Base-by-base conservation (phyloP, 2,113 vertebrate species). In the Prolemur simus region DNA sequence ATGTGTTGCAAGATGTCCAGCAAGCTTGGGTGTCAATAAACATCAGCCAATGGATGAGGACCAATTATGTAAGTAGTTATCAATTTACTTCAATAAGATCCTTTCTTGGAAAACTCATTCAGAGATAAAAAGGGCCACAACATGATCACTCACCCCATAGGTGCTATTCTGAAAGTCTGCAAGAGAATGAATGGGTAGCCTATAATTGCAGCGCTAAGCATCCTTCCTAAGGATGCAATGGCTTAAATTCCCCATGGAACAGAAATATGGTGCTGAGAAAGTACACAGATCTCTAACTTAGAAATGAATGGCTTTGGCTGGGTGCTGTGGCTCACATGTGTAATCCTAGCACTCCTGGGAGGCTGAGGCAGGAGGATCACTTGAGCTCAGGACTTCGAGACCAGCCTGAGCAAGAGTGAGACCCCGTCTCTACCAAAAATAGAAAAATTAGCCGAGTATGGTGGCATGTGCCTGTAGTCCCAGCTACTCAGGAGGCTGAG, bases 31-130 rank as follows among this genome's bases (percentile, higher is more conserved):
- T 18, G 32, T 71, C 39, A 52, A 56, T 68, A 95, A 47, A 32
- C 42, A 89, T 66, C 89, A 56, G 63, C 11, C 63, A 66, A 37
- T 37, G 49, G 64, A 74, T 74, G 42, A 64, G n/a, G 78, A 54
- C 29, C 14, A n/a, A 54, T 52, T 18, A 37, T 74, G 34, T 80
- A 80, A 89, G 39, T 92, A 95, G 68, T 80, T 52, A 80, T 68
- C 49, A 27, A 58, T 18, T 54, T 52, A 66, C 74, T 78, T 84
- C 45, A 68, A 54, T 39, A 45, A 63, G 69, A 84, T 34, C n/a
- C n/a, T 83, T 77, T 77, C 73, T 87, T 94, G 42, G 18, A 77
- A 93, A 52, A 87, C 32, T 71, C 34, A 88, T 34, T 77, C 88
- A 63, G n/a, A 45, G 23, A 87, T 47, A 54, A 63, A 77, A 84